Evolutionary conservation across 2,888 invertebrate genomes (phyloP).

Genomic region (Tryphoninae sp.): DNA sequence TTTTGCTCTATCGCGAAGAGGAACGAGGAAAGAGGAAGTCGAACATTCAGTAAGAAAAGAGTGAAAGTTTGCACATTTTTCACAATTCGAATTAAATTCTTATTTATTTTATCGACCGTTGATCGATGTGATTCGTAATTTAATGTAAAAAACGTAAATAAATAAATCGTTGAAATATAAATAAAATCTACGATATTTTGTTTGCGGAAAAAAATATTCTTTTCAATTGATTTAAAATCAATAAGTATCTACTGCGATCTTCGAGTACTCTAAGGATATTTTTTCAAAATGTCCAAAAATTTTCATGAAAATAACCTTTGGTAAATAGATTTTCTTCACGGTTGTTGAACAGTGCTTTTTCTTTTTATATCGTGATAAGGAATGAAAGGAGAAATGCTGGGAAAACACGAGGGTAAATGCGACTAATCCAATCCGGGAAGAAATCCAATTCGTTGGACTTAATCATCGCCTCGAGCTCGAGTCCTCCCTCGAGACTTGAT

Average conservation of each 20-base stretch:
- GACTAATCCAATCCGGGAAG: constrained; percentile 41
- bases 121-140: neutral
- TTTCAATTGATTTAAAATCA: too few relatives aligned
- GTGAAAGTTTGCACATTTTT: too few relatives aligned
- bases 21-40: too few relatives aligned
- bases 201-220: neutral
- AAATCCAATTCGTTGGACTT: constrained; percentile 50
- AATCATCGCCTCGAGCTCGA: constrained; percentile 40
- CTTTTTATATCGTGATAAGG: constrained; percentile 22
- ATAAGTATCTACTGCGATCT: too few relatives aligned
- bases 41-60: too few relatives aligned
- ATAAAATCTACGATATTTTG: neutral
- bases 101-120: too few relatives aligned
- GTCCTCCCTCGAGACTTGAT: constrained; percentile 33
- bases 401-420: constrained; percentile 21
- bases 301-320: too few relatives aligned
- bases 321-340: neutral
- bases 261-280: too few relatives aligned
- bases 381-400: constrained; percentile 3
- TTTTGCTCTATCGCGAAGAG: too few relatives aligned
- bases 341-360: neutral
- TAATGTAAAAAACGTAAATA: neutral
- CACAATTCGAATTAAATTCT: too few relatives aligned
- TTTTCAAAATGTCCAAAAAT: too few relatives aligned
- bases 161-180: neutral